These are phyloP conservation scores for Prosopocoilus inquinatus DNA, from an alignment of 2,888 invertebrate genomes.

Conservation along the genomic window DNA sequence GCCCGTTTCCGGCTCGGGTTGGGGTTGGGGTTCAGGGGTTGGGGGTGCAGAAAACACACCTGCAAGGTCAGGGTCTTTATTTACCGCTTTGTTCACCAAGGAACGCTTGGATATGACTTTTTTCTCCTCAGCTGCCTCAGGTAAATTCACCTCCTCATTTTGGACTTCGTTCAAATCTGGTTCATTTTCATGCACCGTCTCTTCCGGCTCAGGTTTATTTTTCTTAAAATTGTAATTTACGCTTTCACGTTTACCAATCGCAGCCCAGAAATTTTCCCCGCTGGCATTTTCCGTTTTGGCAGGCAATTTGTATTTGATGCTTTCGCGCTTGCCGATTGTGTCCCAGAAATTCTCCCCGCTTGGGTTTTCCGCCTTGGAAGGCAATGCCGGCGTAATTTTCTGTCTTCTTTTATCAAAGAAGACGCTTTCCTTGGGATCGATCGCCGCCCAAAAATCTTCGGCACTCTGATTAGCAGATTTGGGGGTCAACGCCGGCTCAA, in stretches of 20 bases:
- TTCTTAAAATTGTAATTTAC: too few species aligned
- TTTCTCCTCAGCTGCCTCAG: constrained; percentile 4
- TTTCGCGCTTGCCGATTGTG: constrained; percentile 58
- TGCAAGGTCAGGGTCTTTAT: constrained; percentile 44
- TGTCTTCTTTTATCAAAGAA: constrained; percentile 9
- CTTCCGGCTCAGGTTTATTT: too few species aligned
- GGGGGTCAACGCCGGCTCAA: constrained; percentile 19
- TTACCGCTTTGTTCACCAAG: constrained; percentile 43
- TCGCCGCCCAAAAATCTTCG: constrained; percentile 65
- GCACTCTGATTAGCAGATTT: constrained; percentile 41
- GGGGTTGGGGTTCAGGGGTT: constrained; percentile 42
- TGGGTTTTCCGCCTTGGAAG: constrained; percentile 27
- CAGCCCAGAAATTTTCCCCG: constrained; percentile 63
- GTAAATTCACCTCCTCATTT: constrained; percentile 1
- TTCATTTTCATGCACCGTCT: neutral
- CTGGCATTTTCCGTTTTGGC: constrained; percentile 36
- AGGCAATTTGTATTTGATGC: constrained; percentile 12
- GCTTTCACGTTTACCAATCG: constrained; percentile 50
- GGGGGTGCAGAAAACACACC: constrained; percentile 26
- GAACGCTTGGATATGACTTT: constrained; percentile 45
- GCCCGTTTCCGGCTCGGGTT: constrained; percentile 47
- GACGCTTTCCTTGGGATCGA: constrained; percentile 4
- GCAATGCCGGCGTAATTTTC: constrained; percentile 17
- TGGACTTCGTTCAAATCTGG: neutral
- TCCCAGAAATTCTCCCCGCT: constrained; percentile 64